Evolutionary conservation across 2,888 invertebrate genomes (phyloP), one percentile per base, ranked within the genome.

Genomic region (Acanthosoma haemorrhoidale): DNA sequence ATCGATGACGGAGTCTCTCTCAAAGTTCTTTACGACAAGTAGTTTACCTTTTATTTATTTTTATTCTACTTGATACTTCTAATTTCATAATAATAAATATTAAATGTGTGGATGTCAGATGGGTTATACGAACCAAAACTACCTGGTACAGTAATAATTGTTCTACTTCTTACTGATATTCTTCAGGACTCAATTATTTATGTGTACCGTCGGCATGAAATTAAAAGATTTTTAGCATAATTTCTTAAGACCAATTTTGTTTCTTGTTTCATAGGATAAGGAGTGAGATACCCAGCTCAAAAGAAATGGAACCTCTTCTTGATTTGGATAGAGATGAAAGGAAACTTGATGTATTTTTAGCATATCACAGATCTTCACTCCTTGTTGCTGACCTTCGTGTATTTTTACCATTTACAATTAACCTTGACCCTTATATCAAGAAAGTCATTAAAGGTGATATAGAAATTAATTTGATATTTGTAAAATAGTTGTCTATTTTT

Each of bases 331-430:
- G 96, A 68, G 96, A 98, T 81, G 95, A 95, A 77, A 88, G 94
- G 61, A 98, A 98, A 80, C 85, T 97, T 76, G 96, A 96, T 78
- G 92, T 94, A 70, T 96, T 96, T 80, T 83, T 97, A 31, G 88
- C 92, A 73, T 91, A 92, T 79, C 95, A 96, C 80, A 88, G 92
- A 74, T 86, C 89, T 11, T 92, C 91, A 76, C 84, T 94, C 72
- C 84, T 92, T 51, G 89, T 94, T 8, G 90, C 91, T 43, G 94
- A 95, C 79, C 85, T 99, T 78, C 92, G 95, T 79, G 91, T 96
- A 77, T 98, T 99, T 81, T 83, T 98, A 72, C 97, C 98, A 0
- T 99, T 98, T 80, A 97, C 98, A 15, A 97, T 97, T 77, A 99
- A 98, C 81, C 84, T 99, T 69, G 99, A 99, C 83, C 99, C 99